A percentile compares a stretch with the other conserved stretches of the same genome.
Evolutionary conservation across 2,113 vertebrate genomes (phyloP).

Genomic region (Leucopternis melanops): DNA sequence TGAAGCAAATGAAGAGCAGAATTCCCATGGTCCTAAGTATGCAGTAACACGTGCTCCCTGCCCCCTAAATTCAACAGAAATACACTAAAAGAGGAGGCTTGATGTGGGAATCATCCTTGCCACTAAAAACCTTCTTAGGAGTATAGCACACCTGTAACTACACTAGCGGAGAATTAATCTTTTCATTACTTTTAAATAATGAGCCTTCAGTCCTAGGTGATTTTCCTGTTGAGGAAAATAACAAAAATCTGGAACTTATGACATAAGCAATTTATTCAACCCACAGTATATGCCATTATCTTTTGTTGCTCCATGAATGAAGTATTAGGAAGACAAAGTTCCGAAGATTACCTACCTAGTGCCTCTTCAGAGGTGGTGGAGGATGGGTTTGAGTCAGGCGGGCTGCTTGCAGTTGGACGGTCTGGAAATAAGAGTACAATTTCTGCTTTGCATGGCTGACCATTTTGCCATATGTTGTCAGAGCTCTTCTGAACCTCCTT

Average conservation of each 20-base stretch:
- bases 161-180: not conserved
- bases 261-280: not conserved
- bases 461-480: not conserved
- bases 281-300: not conserved
- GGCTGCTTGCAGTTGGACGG: not conserved
- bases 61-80: not conserved
- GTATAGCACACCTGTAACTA: not conserved
- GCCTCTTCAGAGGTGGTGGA: not conserved
- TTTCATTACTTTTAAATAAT: not conserved
- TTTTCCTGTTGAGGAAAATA: not conserved
- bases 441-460: not conserved
- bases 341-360: not conserved
- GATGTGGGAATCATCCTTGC: not conserved
- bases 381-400: too few relatives aligned
- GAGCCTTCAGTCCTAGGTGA: not conserved
- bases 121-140: not conserved
- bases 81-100: not conserved
- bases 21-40: not conserved
- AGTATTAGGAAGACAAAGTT: not conserved
- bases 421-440: not conserved
- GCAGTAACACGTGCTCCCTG: not conserved
- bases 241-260: not conserved
- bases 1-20: not conserved
- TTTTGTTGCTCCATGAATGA: not conserved
- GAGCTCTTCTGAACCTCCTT: not conserved